Evolutionary conservation across 2,888 invertebrate genomes (phyloP), one percentile per base, ranked within the genome.

Genomic region (Ochlodes sylvanus): DNA sequence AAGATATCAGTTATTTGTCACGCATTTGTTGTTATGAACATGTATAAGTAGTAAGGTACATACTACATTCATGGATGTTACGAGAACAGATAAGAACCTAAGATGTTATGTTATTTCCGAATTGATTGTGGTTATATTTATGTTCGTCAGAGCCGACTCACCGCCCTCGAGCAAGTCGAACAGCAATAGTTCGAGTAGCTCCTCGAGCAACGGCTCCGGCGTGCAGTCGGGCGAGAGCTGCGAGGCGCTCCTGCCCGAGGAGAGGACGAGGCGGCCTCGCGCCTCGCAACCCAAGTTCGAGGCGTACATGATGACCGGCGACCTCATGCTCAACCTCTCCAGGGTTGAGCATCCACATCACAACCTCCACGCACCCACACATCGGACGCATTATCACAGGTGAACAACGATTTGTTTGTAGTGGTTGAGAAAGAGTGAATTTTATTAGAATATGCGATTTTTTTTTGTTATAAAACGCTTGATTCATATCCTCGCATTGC

Each of bases 261-360:
- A 94, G 71, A 88, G 90, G 69, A 70, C 81, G 77, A 77, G 87
- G 76, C 79, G 86, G 73, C 82, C 88, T 70, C 86, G 90, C 76
- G 81, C 79, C 75, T 80, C 85, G 73, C 88, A 87, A 73, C 93
- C 93, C 72, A 96, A 97, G 88, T 98, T 97, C 92, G 98, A 98
- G 92, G 97, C 98, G 68, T 99, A 98, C 94, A 97, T 98, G 96
- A 99, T 99, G 99, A 99, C 99, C 38, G 99, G 99, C 56, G 98
- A 99, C 90, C 95, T 98, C 82, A 98, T 99, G 87, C 95, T 99
- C 77, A 98, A 98, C 91, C 95, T 98, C 76, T 98, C 98, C 71
- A 94, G 97, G 77, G 97, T 97, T 69, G 96, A 97, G 74, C 96
- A 95, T 76, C 94, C 94, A 61, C 94, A 94, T 76, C 87, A 92